Evolutionary conservation across 2,797 vertebrate genomes (phyloP).

Genomic region (Sebastes vulpes): DNA sequence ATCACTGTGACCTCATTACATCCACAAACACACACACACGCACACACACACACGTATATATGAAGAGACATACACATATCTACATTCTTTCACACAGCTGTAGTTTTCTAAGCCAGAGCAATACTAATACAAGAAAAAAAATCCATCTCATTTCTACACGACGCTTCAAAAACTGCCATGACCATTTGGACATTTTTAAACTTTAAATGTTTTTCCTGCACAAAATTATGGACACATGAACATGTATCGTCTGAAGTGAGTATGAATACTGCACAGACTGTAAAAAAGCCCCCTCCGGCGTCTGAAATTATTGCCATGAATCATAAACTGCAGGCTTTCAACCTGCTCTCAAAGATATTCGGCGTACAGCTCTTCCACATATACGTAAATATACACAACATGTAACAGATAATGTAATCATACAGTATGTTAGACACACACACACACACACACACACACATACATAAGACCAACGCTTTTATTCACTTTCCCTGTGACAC

Average conservation of each 20-base stretch:
- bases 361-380: not conserved
- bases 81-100: not conserved
- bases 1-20: conserved; percentile 76
- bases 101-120: not conserved
- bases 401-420: conserved; percentile 53
- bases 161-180: not conserved
- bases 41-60: not conserved
- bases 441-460: conserved; percentile 4
- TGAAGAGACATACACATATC: not conserved
- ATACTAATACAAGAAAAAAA: not conserved
- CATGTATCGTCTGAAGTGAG: not conserved
- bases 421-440: conserved; percentile 15
- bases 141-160: not conserved
- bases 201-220: accelerated
- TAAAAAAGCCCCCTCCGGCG: not conserved
- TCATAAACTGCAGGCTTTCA: conserved; percentile 1
- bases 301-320: conserved; percentile 22
- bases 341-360: not conserved
- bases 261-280: not conserved
- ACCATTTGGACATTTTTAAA: not conserved
- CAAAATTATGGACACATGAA: not conserved
- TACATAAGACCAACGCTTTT: conserved; percentile 37
- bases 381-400: conserved; percentile 22
- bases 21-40: conserved; percentile 10
- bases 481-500: conserved; percentile 61